Base-by-base conservation (phyloP, 2,797 vertebrate species). In the Furcifer pardalis region DNA sequence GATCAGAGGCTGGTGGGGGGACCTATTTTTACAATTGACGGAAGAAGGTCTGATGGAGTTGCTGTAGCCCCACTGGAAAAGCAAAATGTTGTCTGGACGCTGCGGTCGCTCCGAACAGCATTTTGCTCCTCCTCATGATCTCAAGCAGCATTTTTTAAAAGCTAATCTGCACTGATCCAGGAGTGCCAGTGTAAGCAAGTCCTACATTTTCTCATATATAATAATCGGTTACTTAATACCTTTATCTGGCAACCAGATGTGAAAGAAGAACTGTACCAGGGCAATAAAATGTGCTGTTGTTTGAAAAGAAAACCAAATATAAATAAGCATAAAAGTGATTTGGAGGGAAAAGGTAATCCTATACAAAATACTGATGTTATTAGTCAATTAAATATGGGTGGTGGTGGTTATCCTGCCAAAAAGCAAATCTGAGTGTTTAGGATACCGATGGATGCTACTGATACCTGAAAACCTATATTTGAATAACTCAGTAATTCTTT, bases 261-360 rank as follows among this genome's bases (percentile, higher is more conserved):
- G 82, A 95, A 93, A 94, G 93, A 1, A 44, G 88, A 92, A 94
- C 92, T 96, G 93, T 94, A 93, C 93, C 89, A 83, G 81, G 90
- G 94, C 94, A 94, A 49, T 82, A 68, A 66, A 42, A 59, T 56
- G 30, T 66, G 32, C 44, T 69, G 32, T 23, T 60, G 46, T 79
- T 40, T 35, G 35, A 46, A 68, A 82, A 12, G n/a, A 17, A 56
- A 44, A 79, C 13, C n/a, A 37, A 40, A 56, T 46, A 80, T 59
- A 89, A 75, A 25, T 7, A 5, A 85, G 9, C 49, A 82, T 68
- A 82, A 66, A 84, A 46, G 8, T 19, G 68, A 21, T 49, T 1
- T 37, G 2, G 59, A 17, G 32, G 2, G 80, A 32, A 78, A 81
- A 73, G 74, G 2, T 77, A 23, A 78, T 52, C 19, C 44, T 72